A percentile compares a stretch with the other conserved stretches of the same genome.
These are phyloP conservation scores for Ptychoptera albimana DNA, from an alignment of 2,888 invertebrate species.

Conservation along the genomic window DNA sequence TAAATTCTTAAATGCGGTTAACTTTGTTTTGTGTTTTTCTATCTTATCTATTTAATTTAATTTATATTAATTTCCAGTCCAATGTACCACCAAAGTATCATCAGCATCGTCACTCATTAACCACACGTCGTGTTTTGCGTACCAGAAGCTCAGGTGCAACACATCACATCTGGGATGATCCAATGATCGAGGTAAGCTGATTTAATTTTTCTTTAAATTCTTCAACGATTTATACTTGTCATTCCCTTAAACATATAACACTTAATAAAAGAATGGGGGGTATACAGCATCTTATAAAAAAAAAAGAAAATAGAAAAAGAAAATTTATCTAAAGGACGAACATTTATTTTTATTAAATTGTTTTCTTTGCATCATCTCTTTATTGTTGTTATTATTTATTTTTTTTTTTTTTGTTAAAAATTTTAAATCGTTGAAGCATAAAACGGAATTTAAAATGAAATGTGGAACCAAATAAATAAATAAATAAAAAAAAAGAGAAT, in stretches of 20 bases:
- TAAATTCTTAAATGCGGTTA: too few relatives aligned
- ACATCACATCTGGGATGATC: slow-evolving; percentile 29
- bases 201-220: not conserved
- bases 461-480: too few relatives aligned
- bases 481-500: too few relatives aligned
- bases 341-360: not conserved
- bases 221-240: too few relatives aligned
- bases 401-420: not conserved
- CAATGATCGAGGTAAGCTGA: slow-evolving; percentile 26
- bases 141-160: slow-evolving; percentile 27
- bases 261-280: too few relatives aligned
- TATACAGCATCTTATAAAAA: too few relatives aligned
- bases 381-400: slow-evolving; percentile 2
- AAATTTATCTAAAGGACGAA: too few relatives aligned
- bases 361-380: not conserved
- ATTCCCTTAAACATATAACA: too few relatives aligned
- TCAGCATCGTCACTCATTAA: slow-evolving; percentile 24
- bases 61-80: slow-evolving; percentile 1
- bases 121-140: slow-evolving; percentile 25
- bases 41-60: not conserved
- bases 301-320: too few relatives aligned
- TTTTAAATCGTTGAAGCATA: too few relatives aligned
- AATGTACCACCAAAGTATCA: slow-evolving; percentile 13
- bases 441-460: not conserved
- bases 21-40: not conserved